These are phyloP conservation scores for Nothobranchius kuhntae DNA, from an alignment of 2,113 vertebrate species.

Conservation along the genomic window DNA sequence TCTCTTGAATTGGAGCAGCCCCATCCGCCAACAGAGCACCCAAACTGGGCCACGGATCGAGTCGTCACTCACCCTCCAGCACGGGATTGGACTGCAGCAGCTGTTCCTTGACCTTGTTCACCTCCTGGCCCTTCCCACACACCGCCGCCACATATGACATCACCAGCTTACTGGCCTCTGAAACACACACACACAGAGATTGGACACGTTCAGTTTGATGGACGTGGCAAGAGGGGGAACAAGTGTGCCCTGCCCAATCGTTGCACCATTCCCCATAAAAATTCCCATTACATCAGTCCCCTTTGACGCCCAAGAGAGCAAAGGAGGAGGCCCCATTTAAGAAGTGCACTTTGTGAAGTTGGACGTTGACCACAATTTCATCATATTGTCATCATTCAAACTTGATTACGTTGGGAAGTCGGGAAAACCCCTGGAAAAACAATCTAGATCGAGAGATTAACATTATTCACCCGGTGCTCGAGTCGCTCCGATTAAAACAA, in stretches of 20 bases:
- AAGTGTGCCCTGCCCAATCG: slow-evolving; percentile 12
- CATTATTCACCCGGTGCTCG: slow-evolving; percentile 15
- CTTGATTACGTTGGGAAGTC: slow-evolving; percentile 19
- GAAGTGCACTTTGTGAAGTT: slow-evolving; percentile 29
- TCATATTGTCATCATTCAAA: slow-evolving; percentile 52
- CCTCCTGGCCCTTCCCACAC: slow-evolving; percentile 97
- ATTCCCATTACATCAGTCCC: slow-evolving; percentile 66
- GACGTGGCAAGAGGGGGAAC: slow-evolving; percentile 36
- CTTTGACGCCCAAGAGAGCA: slow-evolving; percentile 38
- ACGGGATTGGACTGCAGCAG: slow-evolving; percentile 98
- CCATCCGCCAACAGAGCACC: neutral
- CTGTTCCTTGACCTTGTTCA: slow-evolving; percentile 99
- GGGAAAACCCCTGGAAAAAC: slow-evolving; percentile 3
- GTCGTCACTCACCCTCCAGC: slow-evolving; percentile 89
- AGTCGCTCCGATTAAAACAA: slow-evolving; percentile 13
- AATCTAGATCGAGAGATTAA: slow-evolving; percentile 2
- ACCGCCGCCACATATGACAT: slow-evolving; percentile 99
- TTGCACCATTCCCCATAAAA: slow-evolving; percentile 42
- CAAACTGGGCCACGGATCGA: neutral
- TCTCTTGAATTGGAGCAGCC: neutral
- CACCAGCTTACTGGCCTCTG: slow-evolving; percentile 98
- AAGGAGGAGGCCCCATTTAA: slow-evolving; percentile 13
- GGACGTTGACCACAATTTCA: slow-evolving; percentile 51
- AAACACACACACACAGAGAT: slow-evolving; percentile 48
- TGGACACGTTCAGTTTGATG: slow-evolving; percentile 11